Evolutionary conservation across 1,140 invertebrate species (phyloP).

Genomic region (Drosophila subobscura): DNA sequence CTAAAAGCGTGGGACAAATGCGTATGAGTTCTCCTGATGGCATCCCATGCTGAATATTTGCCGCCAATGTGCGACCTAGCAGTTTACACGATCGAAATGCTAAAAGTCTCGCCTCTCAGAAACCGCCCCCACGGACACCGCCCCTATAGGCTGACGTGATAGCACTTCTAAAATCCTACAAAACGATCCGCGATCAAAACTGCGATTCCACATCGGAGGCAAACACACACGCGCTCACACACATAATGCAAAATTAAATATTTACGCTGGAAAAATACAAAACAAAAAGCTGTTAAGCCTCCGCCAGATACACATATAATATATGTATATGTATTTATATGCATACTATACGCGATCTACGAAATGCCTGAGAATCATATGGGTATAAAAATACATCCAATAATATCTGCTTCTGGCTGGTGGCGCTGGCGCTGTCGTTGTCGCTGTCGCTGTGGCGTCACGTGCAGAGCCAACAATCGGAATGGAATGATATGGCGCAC

Average conservation of each 20-base stretch:
- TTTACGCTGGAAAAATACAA: conserved; percentile 65
- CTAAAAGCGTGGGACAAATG: conserved; percentile 42
- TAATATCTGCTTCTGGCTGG: background rate
- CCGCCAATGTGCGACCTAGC: conserved; percentile 44
- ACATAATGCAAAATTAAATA: conserved; percentile 66
- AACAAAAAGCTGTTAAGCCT: conserved; percentile 38
- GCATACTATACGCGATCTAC: conserved; percentile 12
- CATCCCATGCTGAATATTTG: conserved; percentile 11
- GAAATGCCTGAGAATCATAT: background rate
- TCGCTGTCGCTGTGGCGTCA: conserved; percentile 12
- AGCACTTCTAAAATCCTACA: conserved; percentile 64
- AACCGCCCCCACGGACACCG: conserved; percentile 46
- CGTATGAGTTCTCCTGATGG: conserved; percentile 3
- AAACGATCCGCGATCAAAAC: conserved; percentile 25
- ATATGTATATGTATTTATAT: background rate
- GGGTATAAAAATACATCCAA: conserved; percentile 35
- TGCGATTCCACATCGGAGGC: conserved; percentile 44
- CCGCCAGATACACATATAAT: conserved; percentile 22
- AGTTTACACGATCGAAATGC: conserved; percentile 51
- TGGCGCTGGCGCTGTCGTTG: conserved; percentile 6
- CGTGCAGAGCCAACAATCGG: conserved; percentile 21
- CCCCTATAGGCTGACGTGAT: conserved; percentile 45
- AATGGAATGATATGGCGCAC: conserved; percentile 6
- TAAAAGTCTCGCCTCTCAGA: conserved; percentile 33
- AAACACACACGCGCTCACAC: conserved; percentile 23